Evolutionary conservation across 2,888 invertebrate genomes (phyloP), one percentile per base, ranked within the genome.

Genomic region (Anoncus sp.): DNA sequence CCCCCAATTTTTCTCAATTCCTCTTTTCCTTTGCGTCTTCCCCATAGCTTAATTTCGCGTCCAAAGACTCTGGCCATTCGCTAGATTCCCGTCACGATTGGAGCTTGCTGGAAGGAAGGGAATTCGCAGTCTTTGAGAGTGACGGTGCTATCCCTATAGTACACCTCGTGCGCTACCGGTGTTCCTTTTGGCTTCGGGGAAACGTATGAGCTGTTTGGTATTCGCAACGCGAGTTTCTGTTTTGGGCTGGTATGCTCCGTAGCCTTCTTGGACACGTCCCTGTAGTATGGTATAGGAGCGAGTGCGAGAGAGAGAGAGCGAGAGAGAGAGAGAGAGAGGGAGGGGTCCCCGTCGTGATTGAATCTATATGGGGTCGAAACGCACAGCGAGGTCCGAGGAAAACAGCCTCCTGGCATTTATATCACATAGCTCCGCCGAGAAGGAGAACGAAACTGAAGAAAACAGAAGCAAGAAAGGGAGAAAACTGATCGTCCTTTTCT

Each of bases 151-250:
- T 43, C 49, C 22, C 22, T 65, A 65, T 51, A 49, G 6, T 24
- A 51, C 22, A 22, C 20, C 47, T 20, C 24, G 67, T 27, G 27
- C n/a, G n/a, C 51, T 38, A 51, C 59, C 73, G 66, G 40, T 66
- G 35, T 35, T 66, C 38, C 35, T 24, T 67, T 35, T 35, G 18
- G 35, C 40, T 24, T 45, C 45, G 66, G 63, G 22, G 45, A 51
- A 69, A 31, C 57, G 55, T 63, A 69, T 31, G 35, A 74, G 40
- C 85, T 86, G 85, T 71, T 89, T 89, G 84, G 85, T 88, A 89
- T 89, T 88, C 88, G 82, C 74, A 72, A 81, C 80, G 84, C 84
- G 87, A 86, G 82, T 82, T 84, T 80, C 81, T 60, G 65, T 77
- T 74, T 70, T 70, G 70, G 24, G 35, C 43, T 43, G 49, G 31